Conservation (phyloP, 2,113 vertebrate genomes). For the Apteryx mantelli region DNA sequence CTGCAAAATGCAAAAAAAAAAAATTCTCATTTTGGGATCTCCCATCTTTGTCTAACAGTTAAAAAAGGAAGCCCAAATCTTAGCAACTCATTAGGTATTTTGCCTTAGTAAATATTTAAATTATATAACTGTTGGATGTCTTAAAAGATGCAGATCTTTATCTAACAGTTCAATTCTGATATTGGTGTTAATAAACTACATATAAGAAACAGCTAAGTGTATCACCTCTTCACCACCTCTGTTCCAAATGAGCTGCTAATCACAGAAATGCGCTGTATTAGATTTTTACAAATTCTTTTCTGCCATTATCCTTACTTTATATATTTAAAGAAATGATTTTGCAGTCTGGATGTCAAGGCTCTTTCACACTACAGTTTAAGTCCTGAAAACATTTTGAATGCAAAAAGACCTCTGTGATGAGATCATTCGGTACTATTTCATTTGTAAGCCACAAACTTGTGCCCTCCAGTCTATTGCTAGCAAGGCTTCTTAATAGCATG, state of each 20-base stretch:
- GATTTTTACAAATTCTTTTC: background rate
- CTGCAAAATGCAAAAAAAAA: background rate
- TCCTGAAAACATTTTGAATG: background rate
- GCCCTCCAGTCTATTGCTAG: background rate
- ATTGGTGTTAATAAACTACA: background rate
- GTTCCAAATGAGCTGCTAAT: background rate
- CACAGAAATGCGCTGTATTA: background rate
- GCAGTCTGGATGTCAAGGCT: background rate
- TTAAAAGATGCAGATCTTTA: background rate
- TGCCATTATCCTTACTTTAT: background rate
- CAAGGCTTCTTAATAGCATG: background rate
- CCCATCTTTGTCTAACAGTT: background rate
- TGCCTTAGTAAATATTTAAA: background rate
- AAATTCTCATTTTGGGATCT: background rate
- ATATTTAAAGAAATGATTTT: background rate
- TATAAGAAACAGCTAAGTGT: background rate
- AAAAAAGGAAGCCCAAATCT: background rate
- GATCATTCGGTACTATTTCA: background rate
- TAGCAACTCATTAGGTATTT: background rate
- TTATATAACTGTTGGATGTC: background rate
- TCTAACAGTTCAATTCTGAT: background rate
- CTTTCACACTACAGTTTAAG: background rate
- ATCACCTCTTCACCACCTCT: background rate
- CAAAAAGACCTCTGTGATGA: background rate
- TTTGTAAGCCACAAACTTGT: slow-evolving; percentile 4